Evolutionary conservation across 2,888 invertebrate genomes (phyloP).

Genomic region (Diaperis boleti): DNA sequence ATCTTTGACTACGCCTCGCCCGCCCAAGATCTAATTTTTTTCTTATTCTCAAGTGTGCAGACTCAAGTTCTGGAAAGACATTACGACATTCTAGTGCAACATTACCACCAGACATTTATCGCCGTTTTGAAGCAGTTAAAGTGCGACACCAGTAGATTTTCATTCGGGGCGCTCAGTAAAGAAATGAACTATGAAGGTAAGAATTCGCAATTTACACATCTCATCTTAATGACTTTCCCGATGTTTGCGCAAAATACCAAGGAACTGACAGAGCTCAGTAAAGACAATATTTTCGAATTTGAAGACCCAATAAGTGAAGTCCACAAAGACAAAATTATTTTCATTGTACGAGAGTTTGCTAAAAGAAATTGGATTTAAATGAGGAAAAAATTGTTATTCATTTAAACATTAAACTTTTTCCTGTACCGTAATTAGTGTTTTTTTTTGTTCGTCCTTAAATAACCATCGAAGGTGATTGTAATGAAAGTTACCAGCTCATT

Average conservation of each 20-base stretch:
- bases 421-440: too few relatives aligned
- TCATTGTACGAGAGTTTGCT: constrained; percentile 23
- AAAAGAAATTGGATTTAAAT: constrained; percentile 25
- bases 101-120: constrained; percentile 59
- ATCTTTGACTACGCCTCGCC: constrained; percentile 47
- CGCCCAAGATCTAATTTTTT: constrained; percentile 51
- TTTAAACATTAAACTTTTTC: too few relatives aligned
- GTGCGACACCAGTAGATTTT: constrained; percentile 16
- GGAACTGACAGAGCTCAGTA: constrained; percentile 60
- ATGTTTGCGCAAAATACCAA: constrained; percentile 61
- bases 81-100: constrained; percentile 60
- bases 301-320: too few relatives aligned
- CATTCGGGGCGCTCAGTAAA: constrained; percentile 9
- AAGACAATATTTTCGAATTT: constrained; percentile 59
- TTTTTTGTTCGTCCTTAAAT: too few relatives aligned
- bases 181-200: constrained; percentile 36
- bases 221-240: constrained; percentile 64
- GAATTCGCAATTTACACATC: constrained; percentile 61
- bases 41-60: constrained; percentile 51
- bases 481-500: too few relatives aligned
- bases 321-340: constrained; percentile 13
- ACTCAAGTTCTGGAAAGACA: constrained; percentile 60
- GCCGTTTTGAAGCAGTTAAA: constrained; percentile 10
- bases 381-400: too few relatives aligned
- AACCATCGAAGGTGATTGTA: too few relatives aligned